phyloP scores from a whole-genome alignment of 2,113 vertebrate species.

The Malurus elegans region DNA sequence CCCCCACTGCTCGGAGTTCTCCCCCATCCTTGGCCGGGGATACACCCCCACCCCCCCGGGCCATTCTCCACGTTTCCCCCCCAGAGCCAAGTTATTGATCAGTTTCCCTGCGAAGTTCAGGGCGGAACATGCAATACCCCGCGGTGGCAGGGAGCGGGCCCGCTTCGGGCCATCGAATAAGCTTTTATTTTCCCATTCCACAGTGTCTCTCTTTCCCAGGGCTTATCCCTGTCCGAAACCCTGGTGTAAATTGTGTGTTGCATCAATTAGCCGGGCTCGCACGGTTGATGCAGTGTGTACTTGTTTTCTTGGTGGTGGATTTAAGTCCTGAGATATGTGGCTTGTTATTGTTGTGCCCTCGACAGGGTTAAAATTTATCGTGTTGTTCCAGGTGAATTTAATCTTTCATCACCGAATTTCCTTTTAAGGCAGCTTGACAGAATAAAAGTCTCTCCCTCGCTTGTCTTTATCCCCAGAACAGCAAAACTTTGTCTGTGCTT shows the following conservation, averaged over 20 bases:
- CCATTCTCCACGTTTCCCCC: rapidly evolving
- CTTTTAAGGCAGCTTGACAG: conserved; percentile 48
- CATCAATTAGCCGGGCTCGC: neutral
- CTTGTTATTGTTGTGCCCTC: neutral
- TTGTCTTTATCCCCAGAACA: neutral
- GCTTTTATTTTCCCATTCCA: neutral
- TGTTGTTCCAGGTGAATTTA: conserved; percentile 50
- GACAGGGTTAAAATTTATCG: neutral
- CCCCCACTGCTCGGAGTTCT: neutral
- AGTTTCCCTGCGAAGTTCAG: conserved; percentile 24
- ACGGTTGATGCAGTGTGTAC: neutral
- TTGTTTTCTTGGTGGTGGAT: neutral
- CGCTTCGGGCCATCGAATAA: neutral
- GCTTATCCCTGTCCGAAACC: neutral
- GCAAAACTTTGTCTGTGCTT: conserved; percentile 1
- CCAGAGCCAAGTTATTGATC: conserved; percentile 23
- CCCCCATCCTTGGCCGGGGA: neutral
- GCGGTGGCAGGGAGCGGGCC: neutral
- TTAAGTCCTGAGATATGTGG: neutral
- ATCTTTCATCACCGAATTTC: conserved; percentile 37
- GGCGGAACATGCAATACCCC: neutral
- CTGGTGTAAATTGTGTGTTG: neutral
- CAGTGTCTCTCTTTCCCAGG: neutral
- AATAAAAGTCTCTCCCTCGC: neutral
- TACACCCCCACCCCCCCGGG: neutral